Conservation (phyloP, 2,113 vertebrate genomes). For the Trogon surrucura region DNA sequence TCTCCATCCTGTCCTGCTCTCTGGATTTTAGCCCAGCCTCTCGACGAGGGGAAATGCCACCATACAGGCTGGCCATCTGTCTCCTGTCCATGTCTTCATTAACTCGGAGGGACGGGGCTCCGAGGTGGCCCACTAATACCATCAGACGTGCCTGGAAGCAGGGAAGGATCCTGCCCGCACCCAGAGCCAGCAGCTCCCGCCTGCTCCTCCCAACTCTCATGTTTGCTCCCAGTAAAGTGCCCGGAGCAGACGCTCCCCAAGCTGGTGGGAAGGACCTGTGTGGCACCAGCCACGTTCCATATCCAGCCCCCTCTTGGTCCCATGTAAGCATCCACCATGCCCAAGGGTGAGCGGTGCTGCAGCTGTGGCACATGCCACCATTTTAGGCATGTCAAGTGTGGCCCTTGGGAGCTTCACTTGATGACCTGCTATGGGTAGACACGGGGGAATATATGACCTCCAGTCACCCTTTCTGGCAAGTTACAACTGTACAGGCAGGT, state of each 20-base stretch:
- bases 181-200: neutral
- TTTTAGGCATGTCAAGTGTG: neutral
- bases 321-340: neutral
- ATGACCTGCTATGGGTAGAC: too few species aligned
- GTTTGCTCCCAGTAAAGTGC: neutral
- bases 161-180: neutral
- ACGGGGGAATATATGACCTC: neutral
- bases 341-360: neutral
- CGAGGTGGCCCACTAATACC: neutral
- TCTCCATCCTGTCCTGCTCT: neutral
- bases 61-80: neutral
- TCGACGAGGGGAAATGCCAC: neutral
- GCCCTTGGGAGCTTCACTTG: neutral
- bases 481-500: neutral
- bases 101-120: neutral
- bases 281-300: neutral
- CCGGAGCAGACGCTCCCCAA: neutral
- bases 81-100: neutral
- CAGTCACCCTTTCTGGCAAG: neutral
- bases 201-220: neutral
- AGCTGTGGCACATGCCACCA: neutral
- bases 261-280: accelerated
- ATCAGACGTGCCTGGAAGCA: neutral
- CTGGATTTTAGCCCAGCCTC: neutral
- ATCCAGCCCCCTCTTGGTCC: neutral